Conservation (phyloP, 37 sponge, comb jelly and placozoan genomes). For the Haliclona indistincta region DNA sequence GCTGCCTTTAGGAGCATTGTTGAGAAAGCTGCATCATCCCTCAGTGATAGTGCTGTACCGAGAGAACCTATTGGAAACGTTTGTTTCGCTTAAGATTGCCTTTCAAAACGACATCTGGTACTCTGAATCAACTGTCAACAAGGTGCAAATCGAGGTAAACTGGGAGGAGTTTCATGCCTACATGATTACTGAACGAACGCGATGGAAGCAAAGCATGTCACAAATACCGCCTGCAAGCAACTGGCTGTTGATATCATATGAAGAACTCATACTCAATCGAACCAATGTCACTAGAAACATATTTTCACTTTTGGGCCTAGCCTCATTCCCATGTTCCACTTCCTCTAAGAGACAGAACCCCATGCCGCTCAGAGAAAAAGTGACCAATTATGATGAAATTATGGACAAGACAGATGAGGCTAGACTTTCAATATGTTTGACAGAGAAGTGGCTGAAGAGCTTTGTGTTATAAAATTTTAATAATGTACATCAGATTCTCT, state of each 20-base stretch:
- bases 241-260: conserved; percentile 10
- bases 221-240: neutral
- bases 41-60: conserved; percentile 38
- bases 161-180: conserved; percentile 25
- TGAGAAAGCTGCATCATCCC: conserved; percentile 9
- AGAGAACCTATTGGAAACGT: conserved; percentile 33
- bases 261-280: neutral
- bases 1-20: neutral
- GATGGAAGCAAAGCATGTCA: conserved; percentile 3
- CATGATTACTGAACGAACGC: neutral
- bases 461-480: too few relatives aligned
- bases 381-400: conserved; percentile 17
- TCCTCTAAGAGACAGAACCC: conserved; percentile 16
- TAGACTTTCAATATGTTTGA: neutral
- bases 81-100: conserved; percentile 31
- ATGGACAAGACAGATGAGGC: neutral
- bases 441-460: conserved; percentile 6
- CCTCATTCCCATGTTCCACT: neutral
- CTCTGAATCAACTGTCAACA: neutral
- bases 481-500: too few relatives aligned
- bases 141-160: conserved; percentile 7
- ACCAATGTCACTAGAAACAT: neutral
- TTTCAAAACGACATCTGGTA: conserved; percentile 22
- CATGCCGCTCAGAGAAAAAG: neutral
- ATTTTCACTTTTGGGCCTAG: conserved; percentile 13